These are phyloP conservation scores for Brachypterus glaber DNA, from an alignment of 2,888 invertebrate species.

Conservation along the genomic window DNA sequence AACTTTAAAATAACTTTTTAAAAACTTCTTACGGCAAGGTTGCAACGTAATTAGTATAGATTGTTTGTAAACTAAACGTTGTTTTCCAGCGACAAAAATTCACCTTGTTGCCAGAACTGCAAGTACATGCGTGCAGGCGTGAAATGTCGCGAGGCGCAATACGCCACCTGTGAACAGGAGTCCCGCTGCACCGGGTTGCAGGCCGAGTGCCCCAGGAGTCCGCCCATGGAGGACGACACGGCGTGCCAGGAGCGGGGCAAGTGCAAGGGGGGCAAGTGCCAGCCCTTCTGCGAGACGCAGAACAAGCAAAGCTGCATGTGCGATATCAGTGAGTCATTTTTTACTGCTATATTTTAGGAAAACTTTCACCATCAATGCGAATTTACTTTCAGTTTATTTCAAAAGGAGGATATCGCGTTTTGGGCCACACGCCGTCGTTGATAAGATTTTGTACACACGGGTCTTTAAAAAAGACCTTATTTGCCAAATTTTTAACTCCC, in stretches of 20 bases:
- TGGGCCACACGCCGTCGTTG: no score
- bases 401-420: no score
- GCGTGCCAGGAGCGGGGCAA: constrained; percentile 87
- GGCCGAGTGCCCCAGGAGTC: constrained; percentile 76
- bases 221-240: constrained; percentile 77
- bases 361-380: no score
- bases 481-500: no score
- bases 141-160: constrained; percentile 84
- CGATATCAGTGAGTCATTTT: constrained; percentile 61
- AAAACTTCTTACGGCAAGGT: no score
- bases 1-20: no score
- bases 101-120: constrained; percentile 89
- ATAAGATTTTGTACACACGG: no score
- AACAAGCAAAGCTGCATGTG: constrained; percentile 94
- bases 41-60: no score
- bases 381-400: no score
- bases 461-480: no score
- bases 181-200: constrained; percentile 76
- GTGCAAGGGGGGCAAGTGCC: constrained; percentile 83
- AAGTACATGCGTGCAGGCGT: constrained; percentile 73
- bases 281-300: constrained; percentile 91
- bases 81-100: constrained; percentile 89
- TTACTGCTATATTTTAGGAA: background rate
- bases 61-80: no score
- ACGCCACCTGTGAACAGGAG: constrained; percentile 87